A percentile compares a stretch with the other conserved stretches of the same genome.
These are phyloP conservation scores for Anoplophora glabripennis DNA, from an alignment of 1,140 invertebrate genomes.

Conservation along the genomic window DNA sequence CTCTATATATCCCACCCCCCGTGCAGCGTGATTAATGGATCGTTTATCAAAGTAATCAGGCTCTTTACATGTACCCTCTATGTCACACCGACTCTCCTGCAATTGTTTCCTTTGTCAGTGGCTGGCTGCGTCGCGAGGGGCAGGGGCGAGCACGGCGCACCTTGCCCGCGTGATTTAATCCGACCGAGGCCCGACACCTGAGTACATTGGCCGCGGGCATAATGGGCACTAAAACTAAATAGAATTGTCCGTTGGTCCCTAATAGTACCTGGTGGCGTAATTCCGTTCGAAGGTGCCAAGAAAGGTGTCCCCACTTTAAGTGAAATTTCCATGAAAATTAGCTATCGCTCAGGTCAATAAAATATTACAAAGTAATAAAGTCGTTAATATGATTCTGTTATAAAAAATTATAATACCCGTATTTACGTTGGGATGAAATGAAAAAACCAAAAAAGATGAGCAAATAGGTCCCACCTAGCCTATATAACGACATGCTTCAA, in stretches of 20 bases:
- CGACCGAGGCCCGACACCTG: conserved; percentile 45
- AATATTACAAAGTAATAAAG: too few species aligned
- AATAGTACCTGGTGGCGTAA: not conserved
- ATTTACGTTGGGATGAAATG: too few species aligned
- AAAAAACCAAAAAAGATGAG: too few species aligned
- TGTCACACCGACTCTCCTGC: conserved; percentile 21
- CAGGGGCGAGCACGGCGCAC: conserved; percentile 11
- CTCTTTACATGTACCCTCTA: conserved; percentile 21
- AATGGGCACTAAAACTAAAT: conserved; percentile 48
- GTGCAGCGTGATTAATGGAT: conserved; percentile 39
- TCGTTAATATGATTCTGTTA: too few species aligned
- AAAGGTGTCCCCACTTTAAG: too few species aligned
- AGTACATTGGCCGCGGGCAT: conserved; percentile 44
- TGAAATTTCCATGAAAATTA: too few species aligned
- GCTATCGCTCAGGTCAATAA: too few species aligned
- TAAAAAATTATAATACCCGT: too few species aligned
- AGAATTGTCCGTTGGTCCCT: conserved; percentile 35
- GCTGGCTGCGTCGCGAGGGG: conserved; percentile 9
- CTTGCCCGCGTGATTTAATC: conserved; percentile 48
- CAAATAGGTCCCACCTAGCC: too few species aligned
- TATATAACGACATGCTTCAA: too few species aligned
- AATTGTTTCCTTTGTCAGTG: conserved; percentile 3
- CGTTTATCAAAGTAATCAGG: conserved; percentile 46
- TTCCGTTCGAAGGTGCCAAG: too few species aligned
- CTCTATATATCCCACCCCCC: not conserved